phyloP scores from a whole-genome alignment of 2,113 vertebrate species.

The Pygoscelis antarcticus region DNA sequence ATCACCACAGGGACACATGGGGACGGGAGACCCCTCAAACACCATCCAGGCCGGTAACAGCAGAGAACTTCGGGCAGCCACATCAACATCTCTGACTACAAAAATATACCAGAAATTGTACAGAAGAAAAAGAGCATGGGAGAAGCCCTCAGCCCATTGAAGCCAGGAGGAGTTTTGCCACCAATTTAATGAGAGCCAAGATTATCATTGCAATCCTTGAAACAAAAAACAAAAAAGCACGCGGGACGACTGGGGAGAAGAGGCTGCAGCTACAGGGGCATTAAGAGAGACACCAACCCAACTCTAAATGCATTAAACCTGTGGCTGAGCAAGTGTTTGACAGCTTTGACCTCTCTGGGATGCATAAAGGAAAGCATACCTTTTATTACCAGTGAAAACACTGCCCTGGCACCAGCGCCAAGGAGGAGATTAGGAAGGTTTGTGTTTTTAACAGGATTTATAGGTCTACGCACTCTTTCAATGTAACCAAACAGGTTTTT shows the following conservation, averaged over 20 bases:
- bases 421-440: neutral
- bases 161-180: neutral
- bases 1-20: neutral
- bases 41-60: neutral
- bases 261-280: neutral
- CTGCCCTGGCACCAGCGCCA: neutral
- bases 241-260: rapidly evolving
- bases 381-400: neutral
- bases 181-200: neutral
- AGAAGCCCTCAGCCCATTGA: neutral
- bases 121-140: neutral
- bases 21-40: neutral
- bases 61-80: neutral
- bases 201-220: neutral
- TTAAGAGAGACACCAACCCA: neutral
- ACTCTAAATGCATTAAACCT: neutral
- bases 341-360: neutral
- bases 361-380: neutral
- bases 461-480: neutral
- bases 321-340: neutral
- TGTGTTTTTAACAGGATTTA: neutral
- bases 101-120: neutral
- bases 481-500: neutral
- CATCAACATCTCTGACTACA: neutral
- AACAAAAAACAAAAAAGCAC: neutral